A percentile compares a stretch with the other conserved stretches of the same genome.
These are phyloP conservation scores for Scrobipalpa atriplicella DNA, from an alignment of 2,888 invertebrate genomes.

Conservation along the genomic window DNA sequence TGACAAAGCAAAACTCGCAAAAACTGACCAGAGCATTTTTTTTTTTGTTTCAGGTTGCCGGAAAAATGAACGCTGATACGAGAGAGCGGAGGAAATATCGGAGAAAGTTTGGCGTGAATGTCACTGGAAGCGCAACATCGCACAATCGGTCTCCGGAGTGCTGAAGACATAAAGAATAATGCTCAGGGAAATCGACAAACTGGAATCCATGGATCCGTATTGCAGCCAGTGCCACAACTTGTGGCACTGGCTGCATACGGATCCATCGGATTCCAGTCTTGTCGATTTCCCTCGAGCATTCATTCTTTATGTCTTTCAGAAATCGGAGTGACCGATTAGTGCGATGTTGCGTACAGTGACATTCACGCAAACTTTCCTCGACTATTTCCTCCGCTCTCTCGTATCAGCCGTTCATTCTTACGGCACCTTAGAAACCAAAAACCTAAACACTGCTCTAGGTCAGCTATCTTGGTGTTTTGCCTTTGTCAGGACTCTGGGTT, in stretches of 20 bases:
- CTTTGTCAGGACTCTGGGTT: constrained; percentile 95
- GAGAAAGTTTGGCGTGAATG: not conserved
- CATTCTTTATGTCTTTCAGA: too few relatives aligned
- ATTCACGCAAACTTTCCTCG: too few relatives aligned
- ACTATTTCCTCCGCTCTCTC: too few relatives aligned
- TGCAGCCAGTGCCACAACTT: constrained; percentile 54
- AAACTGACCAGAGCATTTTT: constrained; percentile 3
- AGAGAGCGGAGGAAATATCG: constrained; percentile 3
- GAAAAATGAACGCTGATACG: constrained; percentile 17
- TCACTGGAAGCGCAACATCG: not conserved
- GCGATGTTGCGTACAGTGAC: too few relatives aligned
- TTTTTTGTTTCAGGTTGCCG: constrained; percentile 17
- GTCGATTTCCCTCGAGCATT: too few relatives aligned
- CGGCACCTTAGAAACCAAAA: too few relatives aligned
- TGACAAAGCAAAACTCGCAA: constrained; percentile 23
- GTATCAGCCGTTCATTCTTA: too few relatives aligned
- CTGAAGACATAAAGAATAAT: constrained; percentile 38
- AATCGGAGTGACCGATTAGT: constrained; percentile 40
- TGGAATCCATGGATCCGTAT: constrained; percentile 38
- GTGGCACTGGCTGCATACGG: too few relatives aligned
- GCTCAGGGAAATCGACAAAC: constrained; percentile 38
- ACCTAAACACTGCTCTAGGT: too few relatives aligned
- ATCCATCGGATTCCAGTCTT: too few relatives aligned
- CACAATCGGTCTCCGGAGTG: constrained; percentile 31
- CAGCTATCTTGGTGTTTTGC: too few relatives aligned